These are phyloP conservation scores for Heterotilapia buettikoferi DNA, from an alignment of 2,113 vertebrate species.

Conservation along the genomic window DNA sequence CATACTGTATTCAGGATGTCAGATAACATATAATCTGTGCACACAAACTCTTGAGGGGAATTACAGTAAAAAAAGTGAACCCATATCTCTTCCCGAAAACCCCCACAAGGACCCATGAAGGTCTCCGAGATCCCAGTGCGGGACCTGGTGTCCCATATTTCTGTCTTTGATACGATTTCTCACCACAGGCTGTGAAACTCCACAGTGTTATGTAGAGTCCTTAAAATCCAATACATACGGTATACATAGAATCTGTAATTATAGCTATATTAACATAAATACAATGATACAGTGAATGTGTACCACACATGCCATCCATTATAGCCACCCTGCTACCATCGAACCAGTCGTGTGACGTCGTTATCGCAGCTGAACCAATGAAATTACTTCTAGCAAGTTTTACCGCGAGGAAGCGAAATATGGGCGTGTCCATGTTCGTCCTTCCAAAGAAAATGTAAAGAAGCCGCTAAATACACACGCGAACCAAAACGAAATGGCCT, in stretches of 20 bases:
- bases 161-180: neutral
- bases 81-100: slow-evolving; percentile 14
- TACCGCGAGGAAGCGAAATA: slow-evolving; percentile 5
- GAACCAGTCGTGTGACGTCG: neutral
- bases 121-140: slow-evolving; percentile 22
- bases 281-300: neutral
- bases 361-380: neutral
- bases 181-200: neutral
- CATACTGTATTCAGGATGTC: neutral
- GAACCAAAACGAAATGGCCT: neutral
- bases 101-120: slow-evolving; percentile 23
- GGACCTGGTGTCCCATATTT: slow-evolving; percentile 29
- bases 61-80: neutral
- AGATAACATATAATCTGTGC: neutral
- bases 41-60: neutral
- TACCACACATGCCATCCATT: neutral
- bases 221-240: neutral
- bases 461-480: neutral
- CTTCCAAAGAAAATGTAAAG: neutral
- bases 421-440: neutral
- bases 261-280: neutral
- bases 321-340: neutral
- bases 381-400: neutral
- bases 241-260: neutral
- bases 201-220: neutral